phyloP scores from a whole-genome alignment of 2,888 invertebrate species.

The Orthosia incerta region DNA sequence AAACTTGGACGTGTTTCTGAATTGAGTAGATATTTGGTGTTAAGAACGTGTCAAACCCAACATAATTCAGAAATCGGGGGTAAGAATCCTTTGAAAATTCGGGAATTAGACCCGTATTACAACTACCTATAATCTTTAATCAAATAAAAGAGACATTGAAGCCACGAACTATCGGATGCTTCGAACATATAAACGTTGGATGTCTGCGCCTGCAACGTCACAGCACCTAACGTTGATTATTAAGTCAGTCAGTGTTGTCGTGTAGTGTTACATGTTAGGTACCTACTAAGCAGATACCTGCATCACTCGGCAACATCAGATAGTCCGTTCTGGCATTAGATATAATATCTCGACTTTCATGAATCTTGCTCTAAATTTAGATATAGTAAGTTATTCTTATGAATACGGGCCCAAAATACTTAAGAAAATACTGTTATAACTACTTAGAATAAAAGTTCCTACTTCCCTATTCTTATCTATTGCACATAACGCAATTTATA shows the following conservation, averaged over 20 bases:
- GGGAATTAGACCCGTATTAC: slow-evolving; percentile 14
- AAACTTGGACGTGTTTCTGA: not conserved
- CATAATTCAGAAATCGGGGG: too few species aligned
- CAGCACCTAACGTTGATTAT: not conserved
- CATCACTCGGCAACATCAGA: not conserved
- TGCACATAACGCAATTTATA: slow-evolving; percentile 23
- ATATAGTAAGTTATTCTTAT: not conserved
- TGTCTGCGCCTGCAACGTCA: not conserved
- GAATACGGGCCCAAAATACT: slow-evolving; percentile 12
- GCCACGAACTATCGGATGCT: not conserved
- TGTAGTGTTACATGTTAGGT: not conserved
- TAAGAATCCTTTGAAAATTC: slow-evolving; percentile 12
- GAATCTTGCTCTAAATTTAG: not conserved
- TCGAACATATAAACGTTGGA: not conserved
- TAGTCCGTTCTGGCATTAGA: not conserved
- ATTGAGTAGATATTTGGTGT: too few species aligned
- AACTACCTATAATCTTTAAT: not conserved
- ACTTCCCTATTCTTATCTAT: slow-evolving; percentile 4
- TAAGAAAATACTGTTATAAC: not conserved
- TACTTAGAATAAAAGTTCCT: slow-evolving; percentile 12
- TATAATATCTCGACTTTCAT: not conserved
- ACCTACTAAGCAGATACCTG: not conserved
- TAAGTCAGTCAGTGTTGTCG: not conserved
- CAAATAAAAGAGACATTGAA: not conserved
- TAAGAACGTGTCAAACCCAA: too few species aligned